Base-by-base conservation (phyloP, 2,888 invertebrate species). In the Sisyra terminalis region DNA sequence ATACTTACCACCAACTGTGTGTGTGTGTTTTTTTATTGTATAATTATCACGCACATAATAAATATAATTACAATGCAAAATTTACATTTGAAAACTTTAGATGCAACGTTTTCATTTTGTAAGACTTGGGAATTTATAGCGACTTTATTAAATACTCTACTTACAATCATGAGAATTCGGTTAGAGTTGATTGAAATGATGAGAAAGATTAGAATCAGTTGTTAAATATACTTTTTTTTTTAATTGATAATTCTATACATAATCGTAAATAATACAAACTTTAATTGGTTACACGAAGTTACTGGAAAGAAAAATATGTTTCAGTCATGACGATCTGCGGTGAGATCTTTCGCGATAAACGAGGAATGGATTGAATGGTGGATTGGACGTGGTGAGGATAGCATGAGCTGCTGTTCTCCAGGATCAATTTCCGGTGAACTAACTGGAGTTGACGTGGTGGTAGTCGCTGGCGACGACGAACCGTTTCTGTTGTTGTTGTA, bases 341-440 rank as follows among this genome's bases (percentile, higher is more conserved):
- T 18, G 15, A 16, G 18, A 18, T 37, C 16, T 11, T 37, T 37
- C 8, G 14, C 18, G 11, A 18, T 37, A 17, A 37, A 37, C 16
- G 37, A 37, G 11, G 37, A 18, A 15, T 18, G 37, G 9, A 13
- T 32, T 32, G 14, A 32, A 32, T 32, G 32, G 11, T 32, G 32
- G 14, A 32, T 11, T 37, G 37, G 16, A 17, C 11, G 37, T 34
- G 11, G 34, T 35, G 35, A 15, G 13, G 35, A 15, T 13, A 35
- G 14, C 35, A 35, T 35, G n/a, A 35, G 13, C 13, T 9, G 35
- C 18, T 24, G 40, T 11, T 42, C 42, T 24, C 42, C 42, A 11
- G 42, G 42, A 42, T 42, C 42, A 18, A 42, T 42, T 35, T 42
- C 42, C 10, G 42, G 42, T 11, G 42, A 42, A 7, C 36, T 35